These are phyloP conservation scores for Saccopteryx leptura DNA, from an alignment of 2,113 vertebrate species.

Conservation along the genomic window DNA sequence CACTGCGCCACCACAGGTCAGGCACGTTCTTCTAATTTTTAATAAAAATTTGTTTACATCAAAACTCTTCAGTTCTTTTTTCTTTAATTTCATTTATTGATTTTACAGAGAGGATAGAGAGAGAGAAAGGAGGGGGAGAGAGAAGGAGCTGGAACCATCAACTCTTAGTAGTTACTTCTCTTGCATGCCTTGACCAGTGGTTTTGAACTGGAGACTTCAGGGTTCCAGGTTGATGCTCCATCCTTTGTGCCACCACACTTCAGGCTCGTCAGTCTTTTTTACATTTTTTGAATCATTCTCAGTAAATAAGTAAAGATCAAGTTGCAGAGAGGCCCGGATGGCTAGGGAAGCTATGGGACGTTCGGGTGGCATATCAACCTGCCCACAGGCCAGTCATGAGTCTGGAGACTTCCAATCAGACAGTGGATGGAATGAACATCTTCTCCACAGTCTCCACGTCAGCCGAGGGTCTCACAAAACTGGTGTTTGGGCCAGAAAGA, in stretches of 20 bases:
- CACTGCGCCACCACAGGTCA: too few relatives aligned
- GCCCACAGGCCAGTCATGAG: background rate
- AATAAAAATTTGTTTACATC: constrained; percentile 43
- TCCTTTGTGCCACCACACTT: too few relatives aligned
- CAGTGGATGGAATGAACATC: background rate
- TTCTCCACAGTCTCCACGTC: background rate
- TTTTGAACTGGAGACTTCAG: too few relatives aligned
- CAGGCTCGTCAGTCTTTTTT: background rate
- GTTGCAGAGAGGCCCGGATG: constrained; percentile 51
- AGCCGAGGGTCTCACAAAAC: background rate
- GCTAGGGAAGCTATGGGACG: background rate
- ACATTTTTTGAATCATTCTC: constrained; percentile 49
- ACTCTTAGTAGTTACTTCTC: too few relatives aligned
- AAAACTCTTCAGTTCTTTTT: constrained; percentile 13
- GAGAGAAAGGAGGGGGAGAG: too few relatives aligned
- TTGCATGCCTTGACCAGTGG: too few relatives aligned
- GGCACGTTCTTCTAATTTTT: constrained; percentile 34
- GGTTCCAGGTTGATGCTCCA: too few relatives aligned
- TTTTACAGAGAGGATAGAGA: too few relatives aligned
- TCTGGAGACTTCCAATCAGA: constrained; percentile 12
- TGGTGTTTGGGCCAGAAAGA: background rate
- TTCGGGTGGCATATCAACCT: constrained; percentile 16
- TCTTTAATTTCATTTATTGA: too few relatives aligned
- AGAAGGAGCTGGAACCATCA: too few relatives aligned
- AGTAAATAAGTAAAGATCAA: constrained; percentile 61